Percentiles rank a stretch among this genome's conserved stretches.
phyloP scores from a whole-genome alignment of 1,140 invertebrate genomes.

The Psix sp. region DNA sequence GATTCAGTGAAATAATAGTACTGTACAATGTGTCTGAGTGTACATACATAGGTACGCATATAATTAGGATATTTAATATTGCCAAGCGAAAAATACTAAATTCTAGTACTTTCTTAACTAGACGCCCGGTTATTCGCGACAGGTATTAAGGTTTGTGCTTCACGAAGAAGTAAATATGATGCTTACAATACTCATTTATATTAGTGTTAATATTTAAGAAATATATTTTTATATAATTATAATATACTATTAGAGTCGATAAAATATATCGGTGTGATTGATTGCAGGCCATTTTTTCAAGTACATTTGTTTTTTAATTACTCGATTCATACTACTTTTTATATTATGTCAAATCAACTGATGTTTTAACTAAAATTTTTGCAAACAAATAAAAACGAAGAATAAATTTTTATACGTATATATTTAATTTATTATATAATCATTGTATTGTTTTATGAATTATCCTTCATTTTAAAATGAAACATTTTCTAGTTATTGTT shows the following conservation, averaged over 20 bases:
- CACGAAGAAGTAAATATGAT: conserved; percentile 64
- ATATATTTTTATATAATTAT: conserved; percentile 78
- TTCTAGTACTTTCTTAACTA: conserved; percentile 71
- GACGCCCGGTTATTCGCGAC: conserved; percentile 76
- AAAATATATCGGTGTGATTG: conserved; percentile 62
- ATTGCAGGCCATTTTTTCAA: conserved; percentile 53
- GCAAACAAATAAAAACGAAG: no score
- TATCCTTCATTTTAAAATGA: no score
- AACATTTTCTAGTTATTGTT: no score
- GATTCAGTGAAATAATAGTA: conserved; percentile 42
- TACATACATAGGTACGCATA: conserved; percentile 48
- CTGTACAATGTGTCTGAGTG: conserved; percentile 53
- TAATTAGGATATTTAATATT: conserved; percentile 49
- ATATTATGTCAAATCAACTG: no score
- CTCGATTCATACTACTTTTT: not conserved
- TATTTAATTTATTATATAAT: no score
- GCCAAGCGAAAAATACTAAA: conserved; percentile 54
- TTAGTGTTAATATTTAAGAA: conserved; percentile 78
- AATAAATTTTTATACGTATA: no score
- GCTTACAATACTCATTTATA: conserved; percentile 78
- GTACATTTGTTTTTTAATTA: conserved; percentile 12
- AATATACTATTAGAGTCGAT: conserved; percentile 72
- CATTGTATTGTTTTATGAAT: no score
- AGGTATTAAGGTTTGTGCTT: conserved; percentile 75
- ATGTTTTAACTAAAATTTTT: no score